A percentile compares a stretch with the other conserved stretches of the same genome.
These are phyloP conservation scores for Pardalotus punctatus DNA, from an alignment of 2,113 vertebrate genomes.

Conservation along the genomic window DNA sequence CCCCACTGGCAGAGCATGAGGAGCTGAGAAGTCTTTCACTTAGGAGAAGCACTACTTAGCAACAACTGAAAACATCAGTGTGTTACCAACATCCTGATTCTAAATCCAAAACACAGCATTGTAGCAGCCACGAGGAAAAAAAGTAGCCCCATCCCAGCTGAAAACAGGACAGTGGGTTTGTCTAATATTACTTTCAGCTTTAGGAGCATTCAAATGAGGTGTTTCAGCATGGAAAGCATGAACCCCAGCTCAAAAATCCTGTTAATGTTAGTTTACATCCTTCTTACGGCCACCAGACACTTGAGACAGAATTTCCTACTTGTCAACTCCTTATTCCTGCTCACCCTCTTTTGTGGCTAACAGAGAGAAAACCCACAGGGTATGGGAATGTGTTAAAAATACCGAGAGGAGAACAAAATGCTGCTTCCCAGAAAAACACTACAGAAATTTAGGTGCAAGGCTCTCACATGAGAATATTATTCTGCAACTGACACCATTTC, in stretches of 20 bases:
- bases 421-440: background rate
- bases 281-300: background rate
- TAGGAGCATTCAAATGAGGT: background rate
- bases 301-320: conserved; percentile 12
- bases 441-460: background rate
- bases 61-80: background rate
- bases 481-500: background rate
- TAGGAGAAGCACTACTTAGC: background rate
- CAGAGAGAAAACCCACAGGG: background rate
- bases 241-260: background rate
- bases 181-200: background rate
- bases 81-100: background rate
- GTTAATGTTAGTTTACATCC: background rate
- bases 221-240: background rate
- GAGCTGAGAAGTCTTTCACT: background rate
- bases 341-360: background rate
- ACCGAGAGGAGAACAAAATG: background rate
- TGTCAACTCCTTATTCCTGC: background rate
- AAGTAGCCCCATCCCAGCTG: background rate
- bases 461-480: background rate
- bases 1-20: background rate
- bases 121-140: background rate
- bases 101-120: background rate
- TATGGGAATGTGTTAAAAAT: background rate
- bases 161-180: background rate